Conservation (phyloP, 1,140 invertebrate genomes). For the Ectropis grisescens region DNA sequence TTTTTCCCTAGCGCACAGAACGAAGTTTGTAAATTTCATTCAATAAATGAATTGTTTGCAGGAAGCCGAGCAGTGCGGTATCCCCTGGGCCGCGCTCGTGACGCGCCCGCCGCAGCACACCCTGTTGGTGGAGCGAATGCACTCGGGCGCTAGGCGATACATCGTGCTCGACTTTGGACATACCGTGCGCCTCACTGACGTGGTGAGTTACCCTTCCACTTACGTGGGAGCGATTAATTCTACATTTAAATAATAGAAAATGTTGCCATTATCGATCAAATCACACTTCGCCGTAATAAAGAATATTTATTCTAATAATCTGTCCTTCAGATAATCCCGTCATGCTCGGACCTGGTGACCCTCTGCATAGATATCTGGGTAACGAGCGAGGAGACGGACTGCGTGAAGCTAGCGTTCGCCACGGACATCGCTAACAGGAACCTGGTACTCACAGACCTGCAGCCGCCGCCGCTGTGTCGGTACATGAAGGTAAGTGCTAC, state of each 20-base stretch:
- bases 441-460: slow-evolving; percentile 88
- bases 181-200: slow-evolving; percentile 87
- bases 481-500: slow-evolving; percentile 83
- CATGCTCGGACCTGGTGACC: slow-evolving; percentile 88
- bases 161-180: slow-evolving; percentile 93
- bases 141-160: slow-evolving; percentile 88
- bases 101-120: slow-evolving; percentile 84
- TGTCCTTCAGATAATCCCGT: slow-evolving; percentile 79
- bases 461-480: slow-evolving; percentile 89
- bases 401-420: slow-evolving; percentile 86
- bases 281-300: too few relatives aligned
- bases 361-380: slow-evolving; percentile 92
- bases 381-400: slow-evolving; percentile 85
- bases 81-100: slow-evolving; percentile 83
- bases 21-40: too few relatives aligned
- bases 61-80: slow-evolving; percentile 53
- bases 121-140: slow-evolving; percentile 93
- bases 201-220: too few relatives aligned
- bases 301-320: too few relatives aligned
- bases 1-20: too few relatives aligned
- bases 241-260: too few relatives aligned
- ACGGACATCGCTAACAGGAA: slow-evolving; percentile 88
- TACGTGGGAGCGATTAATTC: too few relatives aligned
- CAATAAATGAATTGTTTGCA: slow-evolving; percentile 4
- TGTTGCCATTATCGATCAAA: too few relatives aligned